phyloP scores from a whole-genome alignment of 1,140 invertebrate species.

The Tribolium madens region DNA sequence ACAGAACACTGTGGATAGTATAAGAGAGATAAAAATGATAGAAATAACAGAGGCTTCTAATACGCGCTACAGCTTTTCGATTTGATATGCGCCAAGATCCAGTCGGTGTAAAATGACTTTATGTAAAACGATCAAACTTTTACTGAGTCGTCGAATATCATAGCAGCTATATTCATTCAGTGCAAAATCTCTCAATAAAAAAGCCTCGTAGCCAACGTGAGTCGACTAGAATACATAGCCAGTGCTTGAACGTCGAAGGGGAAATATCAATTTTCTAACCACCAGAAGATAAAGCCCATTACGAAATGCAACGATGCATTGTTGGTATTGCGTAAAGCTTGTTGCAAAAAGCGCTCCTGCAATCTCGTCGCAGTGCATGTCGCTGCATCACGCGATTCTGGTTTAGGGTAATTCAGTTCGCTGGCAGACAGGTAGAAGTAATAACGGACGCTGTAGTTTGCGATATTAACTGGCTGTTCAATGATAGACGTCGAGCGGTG shows the following conservation, averaged over 20 bases:
- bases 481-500: constrained; percentile 21
- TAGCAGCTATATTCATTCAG: constrained; percentile 10
- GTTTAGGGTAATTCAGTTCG: neutral
- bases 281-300: constrained; percentile 31
- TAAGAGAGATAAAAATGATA: constrained; percentile 17
- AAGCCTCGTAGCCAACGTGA: constrained; percentile 28
- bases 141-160: constrained; percentile 25
- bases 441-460: constrained; percentile 32
- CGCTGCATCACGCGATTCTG: constrained; percentile 8
- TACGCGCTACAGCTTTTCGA: constrained; percentile 18
- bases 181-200: constrained; percentile 36
- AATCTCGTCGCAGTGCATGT: neutral
- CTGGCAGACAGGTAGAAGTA: constrained; percentile 19
- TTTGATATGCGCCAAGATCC: constrained; percentile 15
- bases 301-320: constrained; percentile 9
- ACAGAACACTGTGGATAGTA: neutral
- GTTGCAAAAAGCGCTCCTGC: neutral
- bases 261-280: constrained; percentile 36
- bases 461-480: constrained; percentile 28
- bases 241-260: constrained; percentile 1
- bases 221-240: constrained; percentile 24
- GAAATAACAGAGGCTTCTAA: constrained; percentile 8
- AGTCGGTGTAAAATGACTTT: constrained; percentile 32
- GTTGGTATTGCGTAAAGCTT: neutral
- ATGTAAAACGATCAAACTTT: constrained; percentile 38